These are phyloP conservation scores for Gastracanthus pulcherrimus DNA, from an alignment of 2,888 invertebrate species.

Conservation along the genomic window DNA sequence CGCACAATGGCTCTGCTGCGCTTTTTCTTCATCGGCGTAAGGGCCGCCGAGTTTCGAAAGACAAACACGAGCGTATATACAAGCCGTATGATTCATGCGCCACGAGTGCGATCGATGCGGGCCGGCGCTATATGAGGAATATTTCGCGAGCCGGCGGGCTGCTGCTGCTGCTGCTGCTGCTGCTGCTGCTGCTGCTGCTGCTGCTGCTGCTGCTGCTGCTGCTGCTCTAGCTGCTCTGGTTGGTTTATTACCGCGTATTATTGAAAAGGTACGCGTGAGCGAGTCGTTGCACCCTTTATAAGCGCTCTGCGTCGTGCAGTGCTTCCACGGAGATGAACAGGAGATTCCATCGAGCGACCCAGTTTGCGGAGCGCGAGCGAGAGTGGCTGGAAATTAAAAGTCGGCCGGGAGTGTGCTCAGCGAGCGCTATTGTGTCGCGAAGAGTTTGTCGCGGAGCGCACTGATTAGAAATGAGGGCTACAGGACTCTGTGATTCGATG, in stretches of 20 bases:
- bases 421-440: not conserved
- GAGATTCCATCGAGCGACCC: conserved; percentile 49
- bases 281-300: too few species aligned
- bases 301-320: not conserved
- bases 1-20: conserved; percentile 12
- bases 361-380: too few species aligned
- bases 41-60: not conserved
- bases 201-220: too few species aligned
- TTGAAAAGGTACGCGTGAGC: too few species aligned
- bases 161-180: too few species aligned
- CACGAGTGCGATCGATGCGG: too few species aligned
- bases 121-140: not conserved
- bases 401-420: not conserved
- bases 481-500: not conserved
- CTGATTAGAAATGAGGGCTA: not conserved
- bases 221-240: too few species aligned
- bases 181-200: too few species aligned
- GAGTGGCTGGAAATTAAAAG: not conserved
- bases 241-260: too few species aligned
- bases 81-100: too few species aligned
- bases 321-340: conserved; percentile 18
- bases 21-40: not conserved
- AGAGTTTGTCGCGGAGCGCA: not conserved
- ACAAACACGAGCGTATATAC: not conserved
- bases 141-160: not conserved